These are phyloP conservation scores for Botia almorhae DNA, from an alignment of 2,797 vertebrate species.

Conservation along the genomic window DNA sequence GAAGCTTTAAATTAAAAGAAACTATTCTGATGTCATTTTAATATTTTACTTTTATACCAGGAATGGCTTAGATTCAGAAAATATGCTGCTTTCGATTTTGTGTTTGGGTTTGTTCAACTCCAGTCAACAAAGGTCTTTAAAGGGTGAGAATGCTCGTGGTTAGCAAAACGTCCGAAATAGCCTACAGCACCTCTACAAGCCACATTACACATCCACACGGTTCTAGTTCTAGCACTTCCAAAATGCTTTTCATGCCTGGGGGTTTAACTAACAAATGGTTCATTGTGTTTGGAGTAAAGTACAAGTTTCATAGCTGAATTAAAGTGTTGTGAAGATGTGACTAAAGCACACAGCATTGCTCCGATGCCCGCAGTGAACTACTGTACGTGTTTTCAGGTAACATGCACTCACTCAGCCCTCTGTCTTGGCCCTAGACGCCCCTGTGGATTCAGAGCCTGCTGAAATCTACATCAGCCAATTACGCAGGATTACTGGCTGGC, in stretches of 20 bases:
- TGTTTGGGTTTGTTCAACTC: no score
- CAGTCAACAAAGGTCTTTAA: not conserved
- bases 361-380: not conserved
- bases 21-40: no score
- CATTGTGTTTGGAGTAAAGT: not conserved
- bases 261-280: not conserved
- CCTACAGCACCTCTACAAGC: not conserved
- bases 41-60: no score
- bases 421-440: not conserved
- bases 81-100: no score
- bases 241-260: not conserved
- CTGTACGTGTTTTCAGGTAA: conserved; percentile 17
- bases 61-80: no score
- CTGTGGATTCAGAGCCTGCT: not conserved
- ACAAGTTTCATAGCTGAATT: not conserved
- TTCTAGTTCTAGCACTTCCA: not conserved
- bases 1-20: conserved; percentile 2
- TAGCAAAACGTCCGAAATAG: not conserved
- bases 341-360: not conserved
- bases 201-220: not conserved
- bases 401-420: not conserved
- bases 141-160: not conserved
- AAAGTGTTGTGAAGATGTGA: conserved; percentile 10
- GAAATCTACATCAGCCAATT: conserved; percentile 1
- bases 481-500: not conserved